Percentiles rank a stretch among this genome's conserved stretches.
Conservation (phyloP, 2,797 vertebrate genomes). For the Tarsius wallacei region DNA sequence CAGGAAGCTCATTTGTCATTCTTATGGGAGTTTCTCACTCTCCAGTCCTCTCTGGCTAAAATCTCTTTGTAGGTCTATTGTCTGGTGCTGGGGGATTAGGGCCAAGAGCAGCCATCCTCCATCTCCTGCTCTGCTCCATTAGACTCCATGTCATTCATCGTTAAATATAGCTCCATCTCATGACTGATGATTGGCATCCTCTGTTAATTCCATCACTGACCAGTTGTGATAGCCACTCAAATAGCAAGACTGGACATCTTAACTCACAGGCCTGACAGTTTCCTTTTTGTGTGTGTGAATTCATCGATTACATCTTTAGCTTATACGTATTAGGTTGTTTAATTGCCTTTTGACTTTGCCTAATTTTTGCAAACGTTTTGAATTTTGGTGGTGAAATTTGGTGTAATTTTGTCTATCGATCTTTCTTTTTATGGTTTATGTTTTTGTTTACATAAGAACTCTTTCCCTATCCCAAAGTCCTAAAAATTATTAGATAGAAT, state of each 20-base stretch:
- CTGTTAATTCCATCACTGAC: neutral
- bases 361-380: constrained; percentile 44
- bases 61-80: neutral
- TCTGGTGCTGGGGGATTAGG: neutral
- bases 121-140: neutral
- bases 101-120: neutral
- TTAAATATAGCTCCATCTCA: neutral
- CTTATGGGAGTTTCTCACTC: too few species aligned
- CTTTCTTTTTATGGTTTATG: constrained; percentile 45
- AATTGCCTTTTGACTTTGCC: constrained; percentile 43
- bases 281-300: neutral
- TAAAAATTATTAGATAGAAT: constrained; percentile 44
- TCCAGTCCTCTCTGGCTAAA: neutral
- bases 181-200: too few species aligned
- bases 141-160: neutral
- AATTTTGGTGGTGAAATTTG: constrained; percentile 25
- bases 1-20: neutral
- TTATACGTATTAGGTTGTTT: neutral
- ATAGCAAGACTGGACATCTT: neutral
- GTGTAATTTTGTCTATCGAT: neutral
- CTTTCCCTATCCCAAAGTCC: constrained; percentile 37
- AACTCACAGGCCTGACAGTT: too few species aligned
- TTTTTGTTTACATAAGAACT: constrained; percentile 29
- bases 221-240: neutral
- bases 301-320: neutral